Conservation (phyloP, 2,113 vertebrate genomes). For the Chaetodon auriga region DNA sequence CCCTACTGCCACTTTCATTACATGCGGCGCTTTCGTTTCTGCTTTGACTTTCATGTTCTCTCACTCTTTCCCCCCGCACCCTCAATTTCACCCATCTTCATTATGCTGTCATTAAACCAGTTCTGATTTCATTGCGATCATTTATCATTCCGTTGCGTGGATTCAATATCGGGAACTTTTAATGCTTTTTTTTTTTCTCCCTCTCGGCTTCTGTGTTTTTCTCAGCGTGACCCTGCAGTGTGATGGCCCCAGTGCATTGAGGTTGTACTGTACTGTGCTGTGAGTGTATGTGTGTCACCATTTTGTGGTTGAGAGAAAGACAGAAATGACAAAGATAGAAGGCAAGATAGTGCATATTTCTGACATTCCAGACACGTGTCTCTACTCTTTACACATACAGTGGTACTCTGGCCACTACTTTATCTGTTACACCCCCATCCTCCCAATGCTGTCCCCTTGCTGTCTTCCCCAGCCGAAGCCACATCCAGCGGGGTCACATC, state of each 20-base stretch:
- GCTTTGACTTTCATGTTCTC: conserved; percentile 77
- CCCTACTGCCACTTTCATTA: conserved; percentile 69
- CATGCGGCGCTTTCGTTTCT: conserved; percentile 64
- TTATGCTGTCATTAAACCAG: conserved; percentile 72
- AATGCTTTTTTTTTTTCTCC: conserved; percentile 31
- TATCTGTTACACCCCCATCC: conserved; percentile 17
- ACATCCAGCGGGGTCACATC: conserved; percentile 59
- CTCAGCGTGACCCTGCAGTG: conserved; percentile 54
- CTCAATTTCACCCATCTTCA: conserved; percentile 73
- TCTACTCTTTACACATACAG: conserved; percentile 1
- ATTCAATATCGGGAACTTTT: conserved; percentile 68
- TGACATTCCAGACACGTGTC: conserved; percentile 11
- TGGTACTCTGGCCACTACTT: not conserved
- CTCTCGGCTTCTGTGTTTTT: conserved; percentile 32
- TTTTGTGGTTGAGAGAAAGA: conserved; percentile 13
- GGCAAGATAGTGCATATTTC: not conserved
- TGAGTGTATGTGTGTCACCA: not conserved
- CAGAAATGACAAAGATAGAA: conserved; percentile 2
- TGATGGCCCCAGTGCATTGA: conserved; percentile 49
- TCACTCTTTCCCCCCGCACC: conserved; percentile 40
- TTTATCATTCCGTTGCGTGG: conserved; percentile 66
- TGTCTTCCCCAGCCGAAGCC: conserved; percentile 31
- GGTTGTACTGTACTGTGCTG: conserved; percentile 6
- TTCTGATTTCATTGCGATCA: conserved; percentile 73
- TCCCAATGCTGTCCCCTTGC: conserved; percentile 4